A percentile compares a stretch with the other conserved stretches of the same genome.
phyloP scores from a whole-genome alignment of 2,888 invertebrate genomes.

The Sinhomidia bicolor region DNA sequence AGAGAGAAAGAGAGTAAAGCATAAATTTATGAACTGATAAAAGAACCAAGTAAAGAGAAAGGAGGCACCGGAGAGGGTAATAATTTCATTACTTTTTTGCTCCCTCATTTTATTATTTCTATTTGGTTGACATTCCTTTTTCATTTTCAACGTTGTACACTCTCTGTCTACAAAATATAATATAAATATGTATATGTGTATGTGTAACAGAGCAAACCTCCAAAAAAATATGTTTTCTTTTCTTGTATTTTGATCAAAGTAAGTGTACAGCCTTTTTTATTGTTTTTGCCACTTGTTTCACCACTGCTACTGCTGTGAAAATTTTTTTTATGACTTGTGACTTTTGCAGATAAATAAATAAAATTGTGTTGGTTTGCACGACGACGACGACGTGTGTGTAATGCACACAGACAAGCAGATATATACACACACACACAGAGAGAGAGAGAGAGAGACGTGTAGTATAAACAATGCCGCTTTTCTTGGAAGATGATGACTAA shows the following conservation, averaged over 20 bases:
- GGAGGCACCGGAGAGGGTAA: slow-evolving; percentile 26
- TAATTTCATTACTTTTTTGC: slow-evolving; percentile 12
- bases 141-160: too few species aligned
- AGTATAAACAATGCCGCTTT: too few species aligned
- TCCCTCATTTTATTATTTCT: background rate
- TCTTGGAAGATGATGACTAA: too few species aligned
- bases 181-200: background rate
- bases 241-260: background rate
- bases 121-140: too few species aligned
- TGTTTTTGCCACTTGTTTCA: background rate
- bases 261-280: background rate
- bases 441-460: too few species aligned
- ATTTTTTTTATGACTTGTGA: background rate
- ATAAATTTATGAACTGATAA: slow-evolving; percentile 10
- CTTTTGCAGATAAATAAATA: background rate
- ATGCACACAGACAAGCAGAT: background rate
- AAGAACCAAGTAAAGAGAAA: background rate
- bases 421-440: too few species aligned
- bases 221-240: background rate
- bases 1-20: too few species aligned
- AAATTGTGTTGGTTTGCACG: background rate
- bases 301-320: background rate
- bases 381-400: background rate
- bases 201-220: background rate
- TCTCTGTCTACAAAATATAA: too few species aligned